Conservation (phyloP, 2,888 invertebrate species). For the Deladenus siricidicola region DNA sequence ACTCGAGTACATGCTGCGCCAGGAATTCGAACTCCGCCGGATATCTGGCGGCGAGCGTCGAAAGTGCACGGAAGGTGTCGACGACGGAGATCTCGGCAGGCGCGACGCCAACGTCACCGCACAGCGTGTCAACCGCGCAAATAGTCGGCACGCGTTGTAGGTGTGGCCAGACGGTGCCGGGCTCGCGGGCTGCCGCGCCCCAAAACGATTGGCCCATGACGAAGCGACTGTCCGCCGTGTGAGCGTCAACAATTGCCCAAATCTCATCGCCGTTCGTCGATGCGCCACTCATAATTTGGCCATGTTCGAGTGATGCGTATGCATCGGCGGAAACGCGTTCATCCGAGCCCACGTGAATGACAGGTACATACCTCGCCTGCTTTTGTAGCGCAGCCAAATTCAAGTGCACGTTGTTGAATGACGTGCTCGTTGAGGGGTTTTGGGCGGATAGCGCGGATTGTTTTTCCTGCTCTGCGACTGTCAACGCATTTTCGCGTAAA, state of each 20-base stretch:
- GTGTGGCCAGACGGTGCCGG: conserved; percentile 41
- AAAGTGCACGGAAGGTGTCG: conserved; percentile 31
- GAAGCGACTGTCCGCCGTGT: not conserved
- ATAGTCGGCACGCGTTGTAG: conserved; percentile 33
- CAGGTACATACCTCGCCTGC: not conserved
- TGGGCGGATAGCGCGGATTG: not conserved
- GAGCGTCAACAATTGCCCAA: conserved; percentile 6
- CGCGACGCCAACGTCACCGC: conserved; percentile 8
- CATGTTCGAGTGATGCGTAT: not conserved
- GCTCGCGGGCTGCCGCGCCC: conserved; percentile 28
- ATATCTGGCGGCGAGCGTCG: conserved; percentile 23
- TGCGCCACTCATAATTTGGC: not conserved
- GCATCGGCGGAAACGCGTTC: not conserved
- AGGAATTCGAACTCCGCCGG: conserved; percentile 33
- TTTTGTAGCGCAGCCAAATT: not conserved
- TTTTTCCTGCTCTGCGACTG: not conserved
- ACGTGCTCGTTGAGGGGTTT: not conserved
- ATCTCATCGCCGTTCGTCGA: not conserved
- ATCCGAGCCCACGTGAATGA: not conserved
- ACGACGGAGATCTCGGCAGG: conserved; percentile 28
- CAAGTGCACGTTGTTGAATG: not conserved
- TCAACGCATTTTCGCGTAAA: conserved; percentile 28
- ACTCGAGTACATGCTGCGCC: conserved; percentile 25
- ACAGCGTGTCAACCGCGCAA: conserved; percentile 28
- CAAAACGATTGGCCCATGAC: conserved; percentile 27